Percentiles rank a stretch among this genome's conserved stretches.
Conservation (phyloP, 2,888 invertebrate genomes). For the Allolobophora icterica region DNA sequence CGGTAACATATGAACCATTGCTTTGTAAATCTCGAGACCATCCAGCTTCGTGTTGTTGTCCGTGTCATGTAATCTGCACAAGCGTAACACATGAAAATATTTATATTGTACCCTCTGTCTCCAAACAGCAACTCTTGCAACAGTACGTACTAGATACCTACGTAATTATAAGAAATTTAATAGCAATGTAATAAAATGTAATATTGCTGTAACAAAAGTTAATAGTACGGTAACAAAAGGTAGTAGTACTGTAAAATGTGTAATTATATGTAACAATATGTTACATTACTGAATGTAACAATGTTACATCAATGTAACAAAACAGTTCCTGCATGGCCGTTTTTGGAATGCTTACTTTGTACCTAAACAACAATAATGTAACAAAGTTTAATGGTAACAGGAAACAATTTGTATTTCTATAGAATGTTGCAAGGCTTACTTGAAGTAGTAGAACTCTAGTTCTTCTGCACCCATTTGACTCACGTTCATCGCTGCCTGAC, state of each 20-base stretch:
- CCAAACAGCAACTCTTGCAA: background rate
- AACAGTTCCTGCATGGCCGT: too few species aligned
- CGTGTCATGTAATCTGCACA: constrained; percentile 75
- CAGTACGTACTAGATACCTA: background rate
- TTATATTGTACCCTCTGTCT: background rate
- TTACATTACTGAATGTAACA: too few species aligned
- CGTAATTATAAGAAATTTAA: background rate
- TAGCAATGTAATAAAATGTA: background rate
- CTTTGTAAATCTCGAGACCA: constrained; percentile 85
- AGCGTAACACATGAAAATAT: background rate
- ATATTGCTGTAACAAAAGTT: background rate
- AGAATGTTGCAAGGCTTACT: constrained; percentile 63
- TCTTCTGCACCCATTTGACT: constrained; percentile 80
- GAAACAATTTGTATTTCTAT: background rate
- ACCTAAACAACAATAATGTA: too few species aligned
- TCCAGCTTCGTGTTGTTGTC: constrained; percentile 88
- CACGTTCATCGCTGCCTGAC: constrained; percentile 71
- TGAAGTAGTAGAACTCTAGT: constrained; percentile 83
- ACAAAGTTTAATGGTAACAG: too few species aligned
- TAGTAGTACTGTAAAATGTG: too few species aligned
- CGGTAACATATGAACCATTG: constrained; percentile 77
- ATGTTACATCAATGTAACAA: too few species aligned
- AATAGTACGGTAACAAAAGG: too few species aligned
- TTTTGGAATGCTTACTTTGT: too few species aligned
- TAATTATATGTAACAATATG: too few species aligned